Conservation (phyloP, 2,888 invertebrate genomes). For the Odontocolon sp. region DNA sequence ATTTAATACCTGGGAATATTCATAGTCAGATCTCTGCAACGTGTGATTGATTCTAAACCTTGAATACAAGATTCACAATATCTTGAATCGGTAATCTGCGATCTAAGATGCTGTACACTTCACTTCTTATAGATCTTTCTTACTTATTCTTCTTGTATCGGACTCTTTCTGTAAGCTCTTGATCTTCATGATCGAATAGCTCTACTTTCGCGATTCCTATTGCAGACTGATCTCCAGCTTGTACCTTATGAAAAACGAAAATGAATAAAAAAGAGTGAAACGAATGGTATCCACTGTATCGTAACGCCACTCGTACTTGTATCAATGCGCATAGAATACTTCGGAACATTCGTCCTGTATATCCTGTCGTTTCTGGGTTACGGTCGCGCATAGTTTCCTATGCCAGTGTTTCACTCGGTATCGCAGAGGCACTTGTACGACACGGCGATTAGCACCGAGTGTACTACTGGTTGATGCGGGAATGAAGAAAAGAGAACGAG, state of each 20-base stretch:
- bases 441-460: conserved; percentile 28
- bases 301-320: conserved; percentile 11
- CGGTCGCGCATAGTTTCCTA: conserved; percentile 42
- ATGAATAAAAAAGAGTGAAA: not conserved
- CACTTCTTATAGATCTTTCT: not conserved
- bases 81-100: not conserved
- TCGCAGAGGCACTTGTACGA: conserved; percentile 7
- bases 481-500: conserved; percentile 26
- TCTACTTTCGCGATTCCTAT: not conserved
- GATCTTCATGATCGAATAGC: not conserved
- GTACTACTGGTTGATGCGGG: conserved; percentile 17
- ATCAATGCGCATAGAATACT: not conserved
- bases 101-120: not conserved
- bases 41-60: not conserved
- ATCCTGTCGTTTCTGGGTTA: conserved; percentile 59
- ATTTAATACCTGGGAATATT: too few relatives aligned
- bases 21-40: not conserved
- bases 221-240: not conserved
- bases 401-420: conserved; percentile 41
- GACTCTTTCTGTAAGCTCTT: not conserved
- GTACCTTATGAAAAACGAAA: not conserved
- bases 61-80: too few relatives aligned
- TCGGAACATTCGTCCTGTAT: conserved; percentile 7
- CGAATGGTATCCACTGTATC: conserved; percentile 12
- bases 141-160: not conserved